These are phyloP conservation scores for Gasterosteus nipponicus DNA, from an alignment of 2,113 vertebrate species.

Conservation along the genomic window DNA sequence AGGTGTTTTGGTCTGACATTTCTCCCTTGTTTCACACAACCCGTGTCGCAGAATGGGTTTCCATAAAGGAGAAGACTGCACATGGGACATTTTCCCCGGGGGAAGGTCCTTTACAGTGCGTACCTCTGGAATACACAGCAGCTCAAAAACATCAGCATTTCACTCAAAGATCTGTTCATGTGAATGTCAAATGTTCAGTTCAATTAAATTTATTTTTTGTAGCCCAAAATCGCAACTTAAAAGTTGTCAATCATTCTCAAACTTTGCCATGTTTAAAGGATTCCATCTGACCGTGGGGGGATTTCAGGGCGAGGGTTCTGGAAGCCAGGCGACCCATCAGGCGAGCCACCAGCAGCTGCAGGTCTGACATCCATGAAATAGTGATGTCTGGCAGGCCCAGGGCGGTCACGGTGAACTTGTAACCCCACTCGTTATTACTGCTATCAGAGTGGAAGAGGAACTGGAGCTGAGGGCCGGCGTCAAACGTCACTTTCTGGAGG, in stretches of 20 bases:
- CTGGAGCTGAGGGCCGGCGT: constrained; percentile 94
- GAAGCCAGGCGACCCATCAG: constrained; percentile 95
- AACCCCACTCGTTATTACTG: constrained; percentile 98
- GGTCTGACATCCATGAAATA: constrained; percentile 94
- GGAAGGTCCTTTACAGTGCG: constrained; percentile 84
- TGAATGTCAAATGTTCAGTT: no score
- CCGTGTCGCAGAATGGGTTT: constrained; percentile 93
- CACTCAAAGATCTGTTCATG: background rate
- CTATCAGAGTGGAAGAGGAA: constrained; percentile 98
- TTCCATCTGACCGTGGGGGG: constrained; percentile 81
- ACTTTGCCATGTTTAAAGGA: background rate
- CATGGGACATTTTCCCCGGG: constrained; percentile 84
- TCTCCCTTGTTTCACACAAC: constrained; percentile 72
- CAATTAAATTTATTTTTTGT: no score
- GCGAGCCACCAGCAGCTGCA: constrained; percentile 92
- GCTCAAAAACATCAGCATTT: constrained; percentile 5
- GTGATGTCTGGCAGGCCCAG: constrained; percentile 92
- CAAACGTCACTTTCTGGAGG: constrained; percentile 95
- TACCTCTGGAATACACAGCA: constrained; percentile 78
- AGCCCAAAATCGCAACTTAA: background rate
- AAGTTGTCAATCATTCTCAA: background rate
- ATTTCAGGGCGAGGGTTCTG: constrained; percentile 89
- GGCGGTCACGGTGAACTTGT: constrained; percentile 94
- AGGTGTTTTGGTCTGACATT: background rate
- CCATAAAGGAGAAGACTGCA: constrained; percentile 93